Conservation (phyloP, 2,113 vertebrate species). For the Rissa tridactyla region DNA sequence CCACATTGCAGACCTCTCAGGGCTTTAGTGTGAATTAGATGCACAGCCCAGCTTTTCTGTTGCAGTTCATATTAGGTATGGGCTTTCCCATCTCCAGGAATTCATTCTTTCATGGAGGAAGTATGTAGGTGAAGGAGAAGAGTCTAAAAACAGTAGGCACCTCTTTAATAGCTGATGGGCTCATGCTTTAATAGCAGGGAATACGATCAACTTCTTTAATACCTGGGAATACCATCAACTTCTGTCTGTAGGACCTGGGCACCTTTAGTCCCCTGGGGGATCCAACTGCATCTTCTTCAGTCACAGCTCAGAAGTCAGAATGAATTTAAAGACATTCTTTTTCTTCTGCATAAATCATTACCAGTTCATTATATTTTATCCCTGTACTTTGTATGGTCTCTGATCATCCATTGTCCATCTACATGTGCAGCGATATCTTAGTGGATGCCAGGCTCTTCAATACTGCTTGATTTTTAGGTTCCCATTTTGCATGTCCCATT, state of each 20-base stretch:
- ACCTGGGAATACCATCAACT: background rate
- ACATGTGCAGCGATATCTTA: background rate
- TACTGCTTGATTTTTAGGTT: background rate
- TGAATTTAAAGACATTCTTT: background rate
- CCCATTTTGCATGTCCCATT: background rate
- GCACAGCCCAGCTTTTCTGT: background rate
- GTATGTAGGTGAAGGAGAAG: background rate
- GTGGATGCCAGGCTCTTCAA: background rate
- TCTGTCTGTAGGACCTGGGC: background rate
- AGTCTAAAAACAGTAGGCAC: background rate
- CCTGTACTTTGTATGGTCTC: background rate
- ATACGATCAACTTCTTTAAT: background rate
- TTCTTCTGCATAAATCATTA: background rate
- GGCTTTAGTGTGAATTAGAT: background rate
- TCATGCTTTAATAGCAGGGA: background rate
- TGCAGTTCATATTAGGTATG: background rate
- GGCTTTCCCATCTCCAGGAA: background rate
- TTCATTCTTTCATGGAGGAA: background rate
- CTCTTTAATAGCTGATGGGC: background rate
- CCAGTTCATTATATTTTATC: background rate
- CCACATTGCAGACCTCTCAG: background rate
- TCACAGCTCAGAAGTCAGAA: background rate
- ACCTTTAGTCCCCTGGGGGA: rapidly evolving
- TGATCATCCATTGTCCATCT: background rate
- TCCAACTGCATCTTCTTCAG: background rate